Percentiles rank a stretch among this genome's conserved stretches.
phyloP scores from a whole-genome alignment of 2,113 vertebrate species.

The Stictonetta naevosa region DNA sequence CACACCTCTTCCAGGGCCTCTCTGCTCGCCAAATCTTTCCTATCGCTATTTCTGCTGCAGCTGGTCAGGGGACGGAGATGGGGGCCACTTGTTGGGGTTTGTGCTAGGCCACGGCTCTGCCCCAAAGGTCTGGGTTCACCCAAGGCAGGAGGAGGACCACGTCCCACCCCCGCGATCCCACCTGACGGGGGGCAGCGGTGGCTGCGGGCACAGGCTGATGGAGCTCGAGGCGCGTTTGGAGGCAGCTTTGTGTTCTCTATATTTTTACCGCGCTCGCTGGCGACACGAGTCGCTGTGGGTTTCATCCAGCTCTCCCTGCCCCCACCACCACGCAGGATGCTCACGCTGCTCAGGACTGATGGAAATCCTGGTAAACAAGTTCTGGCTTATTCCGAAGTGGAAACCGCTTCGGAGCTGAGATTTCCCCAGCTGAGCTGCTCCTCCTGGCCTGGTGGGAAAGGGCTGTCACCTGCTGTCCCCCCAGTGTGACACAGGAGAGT shows the following conservation, averaged over 20 bases:
- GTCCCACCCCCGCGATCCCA: no score
- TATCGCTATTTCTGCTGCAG: background rate
- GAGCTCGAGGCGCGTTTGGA: background rate
- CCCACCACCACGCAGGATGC: background rate
- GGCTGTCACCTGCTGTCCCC: accelerated
- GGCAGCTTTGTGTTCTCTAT: background rate
- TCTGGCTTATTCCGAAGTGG: background rate
- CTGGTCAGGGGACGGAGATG: background rate
- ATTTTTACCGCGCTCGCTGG: background rate
- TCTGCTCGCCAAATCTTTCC: background rate
- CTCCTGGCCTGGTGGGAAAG: accelerated
- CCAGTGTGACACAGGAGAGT: accelerated
- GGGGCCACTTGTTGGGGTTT: accelerated
- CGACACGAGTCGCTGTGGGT: background rate
- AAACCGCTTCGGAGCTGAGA: background rate
- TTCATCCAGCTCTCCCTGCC: slow-evolving; percentile 45
- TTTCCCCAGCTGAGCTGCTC: background rate
- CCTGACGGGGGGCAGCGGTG: background rate
- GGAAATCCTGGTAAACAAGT: slow-evolving; percentile 18
- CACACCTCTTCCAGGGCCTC: background rate
- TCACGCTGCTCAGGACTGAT: background rate
- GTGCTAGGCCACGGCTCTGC: background rate
- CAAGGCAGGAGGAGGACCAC: background rate
- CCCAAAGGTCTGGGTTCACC: accelerated
- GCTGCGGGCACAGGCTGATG: background rate